phyloP scores from a whole-genome alignment of 2,797 vertebrate genomes.

The Catamblyrhynchus diadema region DNA sequence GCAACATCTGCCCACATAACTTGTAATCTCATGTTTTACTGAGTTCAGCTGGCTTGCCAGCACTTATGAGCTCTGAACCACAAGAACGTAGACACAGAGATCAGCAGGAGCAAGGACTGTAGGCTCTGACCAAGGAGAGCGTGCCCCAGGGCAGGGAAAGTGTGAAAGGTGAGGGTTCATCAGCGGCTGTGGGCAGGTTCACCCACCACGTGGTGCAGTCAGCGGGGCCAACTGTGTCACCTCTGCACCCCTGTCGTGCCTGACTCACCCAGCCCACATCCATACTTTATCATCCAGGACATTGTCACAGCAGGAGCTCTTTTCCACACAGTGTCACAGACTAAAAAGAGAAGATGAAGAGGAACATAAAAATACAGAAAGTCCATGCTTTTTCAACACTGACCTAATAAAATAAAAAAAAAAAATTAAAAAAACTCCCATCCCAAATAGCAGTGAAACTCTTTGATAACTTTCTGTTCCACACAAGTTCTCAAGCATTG shows the following conservation, averaged over 20 bases:
- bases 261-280: background rate
- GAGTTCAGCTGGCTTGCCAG: background rate
- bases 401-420: background rate
- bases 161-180: background rate
- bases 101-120: background rate
- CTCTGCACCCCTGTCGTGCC: background rate
- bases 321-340: background rate
- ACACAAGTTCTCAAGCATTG: background rate
- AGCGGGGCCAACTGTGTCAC: background rate
- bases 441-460: background rate
- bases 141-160: background rate
- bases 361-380: background rate
- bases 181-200: background rate
- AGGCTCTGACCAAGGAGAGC: background rate
- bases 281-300: background rate
- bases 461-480: background rate
- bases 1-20: fast-evolving
- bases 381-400: background rate
- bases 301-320: background rate
- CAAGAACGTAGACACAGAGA: background rate
- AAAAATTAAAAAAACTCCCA: background rate
- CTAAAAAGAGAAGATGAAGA: background rate
- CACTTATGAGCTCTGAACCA: background rate
- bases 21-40: background rate
- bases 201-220: background rate